Conservation (phyloP, 2,888 invertebrate species). For the Hypena proboscidalis region DNA sequence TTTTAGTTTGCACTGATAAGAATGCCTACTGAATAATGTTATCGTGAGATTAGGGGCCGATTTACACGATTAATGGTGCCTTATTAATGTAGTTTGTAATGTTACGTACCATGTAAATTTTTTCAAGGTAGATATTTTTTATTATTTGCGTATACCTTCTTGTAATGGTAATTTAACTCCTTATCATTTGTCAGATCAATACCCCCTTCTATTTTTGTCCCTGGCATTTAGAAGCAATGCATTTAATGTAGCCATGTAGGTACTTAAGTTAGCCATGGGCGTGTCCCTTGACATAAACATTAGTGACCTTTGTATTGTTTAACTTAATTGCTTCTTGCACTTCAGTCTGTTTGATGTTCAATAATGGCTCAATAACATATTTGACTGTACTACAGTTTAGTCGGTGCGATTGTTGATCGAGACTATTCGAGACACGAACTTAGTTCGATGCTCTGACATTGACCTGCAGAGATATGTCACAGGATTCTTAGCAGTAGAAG, state of each 20-base stretch:
- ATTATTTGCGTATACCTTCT: no score
- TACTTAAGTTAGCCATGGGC: conserved; percentile 39
- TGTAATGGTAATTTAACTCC: no score
- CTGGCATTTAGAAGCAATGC: conserved; percentile 45
- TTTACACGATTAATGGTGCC: background rate
- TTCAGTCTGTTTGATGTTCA: conserved; percentile 10
- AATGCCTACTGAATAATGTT: background rate
- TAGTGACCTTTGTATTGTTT: conserved; percentile 50
- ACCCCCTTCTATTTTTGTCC: conserved; percentile 31
- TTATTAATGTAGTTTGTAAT: no score
- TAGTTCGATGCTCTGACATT: no score
- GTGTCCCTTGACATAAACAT: conserved; percentile 42
- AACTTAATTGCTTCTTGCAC: conserved; percentile 35
- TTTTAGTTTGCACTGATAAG: background rate
- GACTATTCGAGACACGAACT: no score
- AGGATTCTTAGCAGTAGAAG: no score
- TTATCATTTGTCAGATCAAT: conserved; percentile 21
- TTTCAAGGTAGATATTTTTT: no score
- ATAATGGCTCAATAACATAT: conserved; percentile 6
- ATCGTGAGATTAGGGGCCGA: background rate
- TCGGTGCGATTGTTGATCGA: no score
- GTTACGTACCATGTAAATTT: no score
- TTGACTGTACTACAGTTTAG: no score
- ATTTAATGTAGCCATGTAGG: conserved; percentile 23
- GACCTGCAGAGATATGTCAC: no score